Percentiles rank a stretch among this genome's conserved stretches.
phyloP scores from a whole-genome alignment of 64 coral and sea anemone species.

The Hydrozoanthus tunicans region DNA sequence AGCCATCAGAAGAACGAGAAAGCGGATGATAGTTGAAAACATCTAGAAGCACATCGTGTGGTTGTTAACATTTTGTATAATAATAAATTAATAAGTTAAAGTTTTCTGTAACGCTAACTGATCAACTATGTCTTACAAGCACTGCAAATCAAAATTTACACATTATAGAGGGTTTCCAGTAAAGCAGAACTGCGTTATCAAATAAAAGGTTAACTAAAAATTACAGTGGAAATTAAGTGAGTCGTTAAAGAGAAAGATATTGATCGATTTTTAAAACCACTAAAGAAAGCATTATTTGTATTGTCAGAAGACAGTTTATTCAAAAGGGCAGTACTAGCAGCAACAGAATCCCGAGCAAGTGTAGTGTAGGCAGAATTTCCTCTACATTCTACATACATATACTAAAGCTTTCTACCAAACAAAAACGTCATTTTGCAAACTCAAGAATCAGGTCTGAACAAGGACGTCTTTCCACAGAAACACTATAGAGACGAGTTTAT shows the following conservation, averaged over 20 bases:
- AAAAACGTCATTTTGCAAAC: background rate
- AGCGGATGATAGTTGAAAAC: background rate
- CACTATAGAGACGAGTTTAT: too few species aligned
- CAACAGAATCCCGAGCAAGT: background rate
- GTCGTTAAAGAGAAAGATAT: background rate
- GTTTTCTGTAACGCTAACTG: background rate
- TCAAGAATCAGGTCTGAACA: background rate
- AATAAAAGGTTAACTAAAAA: too few species aligned
- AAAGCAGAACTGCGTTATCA: too few species aligned
- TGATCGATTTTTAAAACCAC: background rate
- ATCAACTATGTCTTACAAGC: too few species aligned
- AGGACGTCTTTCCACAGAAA: too few species aligned
- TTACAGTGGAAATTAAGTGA: too few species aligned
- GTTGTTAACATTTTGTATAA: background rate
- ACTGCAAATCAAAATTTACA: too few species aligned
- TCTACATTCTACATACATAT: too few species aligned
- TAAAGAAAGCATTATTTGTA: background rate
- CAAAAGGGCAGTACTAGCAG: background rate
- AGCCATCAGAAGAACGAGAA: background rate
- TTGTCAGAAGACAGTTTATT: background rate
- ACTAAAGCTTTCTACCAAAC: background rate
- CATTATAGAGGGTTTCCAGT: too few species aligned
- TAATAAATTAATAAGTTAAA: background rate
- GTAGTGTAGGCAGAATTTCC: too few species aligned
- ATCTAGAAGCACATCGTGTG: background rate